phyloP scores from a whole-genome alignment of 2,797 vertebrate species.

The Tokudaia muenninki region DNA sequence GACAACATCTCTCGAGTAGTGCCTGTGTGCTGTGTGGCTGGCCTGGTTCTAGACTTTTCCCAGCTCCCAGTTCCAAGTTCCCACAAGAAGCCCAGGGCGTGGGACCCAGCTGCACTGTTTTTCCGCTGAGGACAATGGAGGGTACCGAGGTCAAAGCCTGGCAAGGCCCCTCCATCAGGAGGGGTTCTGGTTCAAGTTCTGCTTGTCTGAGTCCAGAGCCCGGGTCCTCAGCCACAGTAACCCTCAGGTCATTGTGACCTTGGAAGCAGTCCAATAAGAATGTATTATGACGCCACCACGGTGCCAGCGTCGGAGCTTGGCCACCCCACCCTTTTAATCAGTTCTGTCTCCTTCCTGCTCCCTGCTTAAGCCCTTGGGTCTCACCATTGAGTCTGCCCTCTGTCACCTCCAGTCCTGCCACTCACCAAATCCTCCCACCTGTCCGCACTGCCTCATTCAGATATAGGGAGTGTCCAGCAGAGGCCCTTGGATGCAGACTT shows the following conservation, averaged over 20 bases:
- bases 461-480: neutral
- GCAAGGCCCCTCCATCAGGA: neutral
- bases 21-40: rapidly evolving
- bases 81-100: neutral
- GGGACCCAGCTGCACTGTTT: too few species aligned
- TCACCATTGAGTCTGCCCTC: neutral
- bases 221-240: neutral
- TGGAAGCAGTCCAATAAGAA: neutral
- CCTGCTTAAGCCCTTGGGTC: too few species aligned
- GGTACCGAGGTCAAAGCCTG: neutral
- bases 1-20: neutral
- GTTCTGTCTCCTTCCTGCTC: neutral
- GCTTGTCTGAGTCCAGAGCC: neutral
- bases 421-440: neutral
- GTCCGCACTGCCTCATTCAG: too few species aligned
- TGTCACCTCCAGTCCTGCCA: neutral
- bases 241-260: neutral
- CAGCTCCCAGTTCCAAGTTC: neutral
- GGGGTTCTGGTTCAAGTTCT: neutral
- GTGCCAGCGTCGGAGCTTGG: neutral
- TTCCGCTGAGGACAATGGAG: neutral
- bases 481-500: neutral
- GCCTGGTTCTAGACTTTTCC: neutral
- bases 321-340: neutral
- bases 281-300: neutral